These are phyloP conservation scores for Amphiprion ocellaris DNA, from an alignment of 2,113 vertebrate species.

Conservation along the genomic window DNA sequence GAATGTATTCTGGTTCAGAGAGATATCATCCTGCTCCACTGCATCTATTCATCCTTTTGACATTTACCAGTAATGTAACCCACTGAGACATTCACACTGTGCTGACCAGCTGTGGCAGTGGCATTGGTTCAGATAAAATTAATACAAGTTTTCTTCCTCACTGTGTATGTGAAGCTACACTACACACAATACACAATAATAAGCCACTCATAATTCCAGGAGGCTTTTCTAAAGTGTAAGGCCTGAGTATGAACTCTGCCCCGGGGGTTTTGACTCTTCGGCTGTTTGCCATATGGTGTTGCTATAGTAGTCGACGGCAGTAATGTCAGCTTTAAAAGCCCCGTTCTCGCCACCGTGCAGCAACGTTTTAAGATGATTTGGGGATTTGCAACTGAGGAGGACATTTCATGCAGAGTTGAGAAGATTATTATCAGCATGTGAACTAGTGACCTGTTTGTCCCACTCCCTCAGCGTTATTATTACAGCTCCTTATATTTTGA, in stretches of 20 bases:
- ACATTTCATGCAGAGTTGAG: constrained; percentile 28
- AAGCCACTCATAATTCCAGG: background rate
- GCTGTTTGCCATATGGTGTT: constrained; percentile 56
- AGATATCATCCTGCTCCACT: constrained; percentile 25
- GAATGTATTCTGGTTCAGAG: constrained; percentile 20
- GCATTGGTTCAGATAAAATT: background rate
- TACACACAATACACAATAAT: background rate
- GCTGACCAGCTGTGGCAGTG: background rate
- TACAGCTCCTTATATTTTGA: background rate
- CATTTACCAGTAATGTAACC: constrained; percentile 2
- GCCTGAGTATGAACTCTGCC: constrained; percentile 12
- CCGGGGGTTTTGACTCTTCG: constrained; percentile 9
- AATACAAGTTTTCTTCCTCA: too few relatives aligned
- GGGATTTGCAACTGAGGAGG: constrained; percentile 63
- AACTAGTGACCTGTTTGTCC: constrained; percentile 28
- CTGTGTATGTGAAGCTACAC: background rate
- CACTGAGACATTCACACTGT: background rate
- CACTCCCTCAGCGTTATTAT: background rate
- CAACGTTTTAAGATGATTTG: constrained; percentile 50
- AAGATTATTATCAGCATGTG: constrained; percentile 53
- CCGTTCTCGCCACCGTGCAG: background rate
- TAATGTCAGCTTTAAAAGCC: constrained; percentile 27
- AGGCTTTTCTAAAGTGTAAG: constrained; percentile 4
- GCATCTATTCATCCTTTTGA: constrained; percentile 42
- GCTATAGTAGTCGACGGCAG: constrained; percentile 14